Base-by-base conservation (phyloP, 2,888 invertebrate species). In the Nasonia oneida region DNA sequence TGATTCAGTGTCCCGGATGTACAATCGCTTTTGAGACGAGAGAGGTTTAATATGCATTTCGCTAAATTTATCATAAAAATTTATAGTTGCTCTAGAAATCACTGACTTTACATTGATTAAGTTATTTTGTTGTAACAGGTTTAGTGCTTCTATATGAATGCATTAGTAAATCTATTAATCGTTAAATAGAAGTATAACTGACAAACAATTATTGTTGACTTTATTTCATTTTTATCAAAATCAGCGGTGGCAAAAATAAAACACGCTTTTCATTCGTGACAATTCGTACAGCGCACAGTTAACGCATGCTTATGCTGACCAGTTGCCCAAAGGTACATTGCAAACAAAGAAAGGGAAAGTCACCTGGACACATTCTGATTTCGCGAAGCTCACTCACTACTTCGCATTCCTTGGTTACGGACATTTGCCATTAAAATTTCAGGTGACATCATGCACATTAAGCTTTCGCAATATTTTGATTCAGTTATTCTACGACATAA, bases 341-440 rank as follows among this genome's bases (percentile, higher is more conserved):
- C n/a, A 39, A 23, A 73, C 42, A 73, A 73, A 73, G 73, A 73
- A 73, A 73, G 73, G 73, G 73, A 73, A 73, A 73, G 73, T 73
- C 37, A 42, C 39, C 18, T 2, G 23, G 10, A 23, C n/a, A n/a
- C 42, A 23, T n/a, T n/a, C 42, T n/a, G 39, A 42, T 73, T 73
- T 73, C 23, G 73, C 73, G 23, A 39, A n/a, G 18, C n/a, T 73
- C 8, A 23, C n/a, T 73, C 8, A 23, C 64, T n/a, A 6, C 18
- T 64, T 39, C 14, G 39, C 71, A 80, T 53, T 77, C 57, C 57
- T 57, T 57, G 57, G 57, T 5, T 57, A 57, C 57, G 5, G 57
- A n/a, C 53, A 15, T 29, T 8, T 33, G 18, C 23, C 57, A 39
- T 57, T 47, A 37, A 18, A 10, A 39, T 6, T 57, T 64, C 10